Base-by-base conservation (phyloP, 2,888 invertebrate species). In the Ochropleura plecta region DNA sequence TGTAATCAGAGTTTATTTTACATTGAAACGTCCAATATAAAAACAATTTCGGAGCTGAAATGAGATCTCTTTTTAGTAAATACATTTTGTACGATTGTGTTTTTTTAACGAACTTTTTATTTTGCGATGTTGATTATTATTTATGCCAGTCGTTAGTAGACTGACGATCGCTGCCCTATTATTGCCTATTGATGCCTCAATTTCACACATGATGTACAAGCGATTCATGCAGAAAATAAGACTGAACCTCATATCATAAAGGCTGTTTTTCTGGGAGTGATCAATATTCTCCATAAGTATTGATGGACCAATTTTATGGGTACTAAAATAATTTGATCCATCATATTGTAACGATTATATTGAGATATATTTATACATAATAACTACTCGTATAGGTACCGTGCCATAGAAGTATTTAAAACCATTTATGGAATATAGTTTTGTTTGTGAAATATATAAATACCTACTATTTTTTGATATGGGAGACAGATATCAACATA, bases 1-100 rank as follows among this genome's bases (percentile, higher is more conserved):
- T 75, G 80, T 86, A 86, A 76, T 75, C 69, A 12, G 51, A 79
- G 49, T 66, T 73, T 79, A 68, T 66, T 20, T 81, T 81, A 70
- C 44, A 83, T 73, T 59, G 20, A 67, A 70, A 62, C 42, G 16
- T 63, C 65, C 46, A 67, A 69, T 60, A 65, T 69, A 69, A 69
- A 69, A 81, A 79, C 55, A 83, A 79, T 79, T 69, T 73, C 60
- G 44, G 12, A 57, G n/a, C 20, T 57, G 80, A 69, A 79, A 79
- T 83, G 55, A 69, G 60, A 65, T 69, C 42, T 79, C 18, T 65
- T 57, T 67, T 55, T 48, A 48, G 48, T 42, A 60, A 72, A 79
- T 64, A 55, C 16, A 51, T 44, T 74, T 44, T 18, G 73, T 74
- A 60, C 44, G 42, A 65, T 68, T 64, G 64, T 8, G 44, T 42